Conservation (phyloP, 2,113 vertebrate species). For the Corydoras sp. region DNA sequence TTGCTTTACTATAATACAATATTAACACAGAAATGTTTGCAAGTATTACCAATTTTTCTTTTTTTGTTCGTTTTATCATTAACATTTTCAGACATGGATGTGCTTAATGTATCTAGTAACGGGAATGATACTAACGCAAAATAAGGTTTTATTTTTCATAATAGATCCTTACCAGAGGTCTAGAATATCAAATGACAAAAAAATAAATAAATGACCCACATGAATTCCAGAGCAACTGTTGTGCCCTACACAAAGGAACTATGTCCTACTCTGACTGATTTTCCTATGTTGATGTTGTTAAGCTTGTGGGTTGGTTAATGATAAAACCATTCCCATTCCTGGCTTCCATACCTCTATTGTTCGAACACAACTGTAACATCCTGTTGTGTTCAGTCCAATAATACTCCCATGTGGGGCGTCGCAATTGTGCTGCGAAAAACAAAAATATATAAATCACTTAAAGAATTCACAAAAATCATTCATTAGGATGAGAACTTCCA, state of each 20-base stretch:
- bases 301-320: constrained; percentile 33
- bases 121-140: too few relatives aligned
- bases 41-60: too few relatives aligned
- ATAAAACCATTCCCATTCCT: constrained; percentile 42
- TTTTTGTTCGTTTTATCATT: too few relatives aligned
- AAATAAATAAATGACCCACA: constrained; percentile 18
- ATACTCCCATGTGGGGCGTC: constrained; percentile 15
- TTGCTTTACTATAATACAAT: too few relatives aligned
- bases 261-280: constrained; percentile 25
- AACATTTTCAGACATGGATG: too few relatives aligned
- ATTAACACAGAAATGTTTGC: too few relatives aligned
- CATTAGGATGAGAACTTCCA: background rate
- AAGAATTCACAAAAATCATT: background rate
- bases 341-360: constrained; percentile 36
- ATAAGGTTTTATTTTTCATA: too few relatives aligned
- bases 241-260: constrained; percentile 19
- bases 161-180: too few relatives aligned
- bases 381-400: constrained; percentile 33
- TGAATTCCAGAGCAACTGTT: background rate
- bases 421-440: constrained; percentile 11
- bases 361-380: constrained; percentile 37
- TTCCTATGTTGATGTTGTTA: constrained; percentile 39
- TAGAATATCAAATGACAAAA: constrained; percentile 18
- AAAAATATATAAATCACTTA: constrained; percentile 18
- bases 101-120: too few relatives aligned